Conservation (phyloP, 2,797 vertebrate species). For the Helostoma temminkii region DNA sequence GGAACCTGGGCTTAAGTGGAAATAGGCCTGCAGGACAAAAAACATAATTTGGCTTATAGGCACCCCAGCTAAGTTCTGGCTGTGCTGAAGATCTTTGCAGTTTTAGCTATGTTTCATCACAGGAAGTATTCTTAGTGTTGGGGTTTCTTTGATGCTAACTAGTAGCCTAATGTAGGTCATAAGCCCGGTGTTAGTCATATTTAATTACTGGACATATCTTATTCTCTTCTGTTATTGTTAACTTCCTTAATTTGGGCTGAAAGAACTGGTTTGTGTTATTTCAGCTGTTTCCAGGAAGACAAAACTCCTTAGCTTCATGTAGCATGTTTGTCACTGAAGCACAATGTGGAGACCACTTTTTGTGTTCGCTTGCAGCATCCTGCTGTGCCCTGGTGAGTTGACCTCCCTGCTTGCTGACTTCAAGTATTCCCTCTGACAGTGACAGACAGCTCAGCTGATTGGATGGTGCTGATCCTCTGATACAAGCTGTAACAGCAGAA, state of each 20-base stretch:
- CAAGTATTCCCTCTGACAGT: constrained; percentile 19
- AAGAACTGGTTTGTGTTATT: neutral
- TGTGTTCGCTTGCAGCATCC: neutral
- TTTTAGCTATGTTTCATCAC: constrained; percentile 29
- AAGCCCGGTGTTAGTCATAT: constrained; percentile 51
- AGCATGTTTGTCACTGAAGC: constrained; percentile 20
- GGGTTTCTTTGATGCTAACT: constrained; percentile 5
- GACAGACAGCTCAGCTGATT: constrained; percentile 54
- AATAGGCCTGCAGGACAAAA: constrained; percentile 4
- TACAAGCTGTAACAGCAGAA: constrained; percentile 12
- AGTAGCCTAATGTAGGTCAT: constrained; percentile 7
- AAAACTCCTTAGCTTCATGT: constrained; percentile 23
- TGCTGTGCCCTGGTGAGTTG: constrained; percentile 31
- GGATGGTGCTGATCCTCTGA: constrained; percentile 41
- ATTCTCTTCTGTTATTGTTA: constrained; percentile 35
- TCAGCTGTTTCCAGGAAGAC: constrained; percentile 26
- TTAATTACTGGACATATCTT: constrained; percentile 36
- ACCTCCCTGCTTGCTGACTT: constrained; percentile 36
- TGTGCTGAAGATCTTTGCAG: neutral
- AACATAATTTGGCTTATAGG: neutral
- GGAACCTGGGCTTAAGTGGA: constrained; percentile 1
- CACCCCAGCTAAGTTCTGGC: constrained; percentile 12
- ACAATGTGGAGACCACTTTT: constrained; percentile 3
- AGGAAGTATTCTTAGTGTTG: constrained; percentile 40
- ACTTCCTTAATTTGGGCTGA: constrained; percentile 34